Conservation (phyloP, 2,113 vertebrate genomes). For the Salvelinus namaycush region DNA sequence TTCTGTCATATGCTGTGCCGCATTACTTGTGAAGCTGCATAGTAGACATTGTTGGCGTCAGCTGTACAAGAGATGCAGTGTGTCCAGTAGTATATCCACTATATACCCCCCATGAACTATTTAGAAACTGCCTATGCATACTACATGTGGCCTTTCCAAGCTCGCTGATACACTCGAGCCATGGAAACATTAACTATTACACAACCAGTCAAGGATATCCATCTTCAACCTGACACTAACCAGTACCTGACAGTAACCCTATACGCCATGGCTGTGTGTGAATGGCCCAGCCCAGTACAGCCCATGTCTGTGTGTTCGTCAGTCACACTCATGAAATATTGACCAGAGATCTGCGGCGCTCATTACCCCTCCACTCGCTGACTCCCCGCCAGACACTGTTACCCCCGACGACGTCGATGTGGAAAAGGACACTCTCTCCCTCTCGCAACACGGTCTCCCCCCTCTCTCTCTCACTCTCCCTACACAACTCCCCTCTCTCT, state of each 20-base stretch:
- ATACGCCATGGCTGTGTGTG: constrained; percentile 10
- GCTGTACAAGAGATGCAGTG: background rate
- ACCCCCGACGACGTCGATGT: constrained; percentile 29
- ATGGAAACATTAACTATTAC: background rate
- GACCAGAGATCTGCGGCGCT: constrained; percentile 49
- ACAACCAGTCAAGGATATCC: no score
- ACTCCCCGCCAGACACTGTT: constrained; percentile 36
- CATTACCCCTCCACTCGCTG: constrained; percentile 38
- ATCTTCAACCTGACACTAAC: constrained; percentile 15
- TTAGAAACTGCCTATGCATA: background rate
- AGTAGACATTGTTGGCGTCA: background rate
- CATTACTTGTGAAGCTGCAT: background rate
- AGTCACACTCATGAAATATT: constrained; percentile 67
- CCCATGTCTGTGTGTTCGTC: constrained; percentile 38
- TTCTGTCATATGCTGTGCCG: background rate
- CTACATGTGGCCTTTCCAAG: background rate
- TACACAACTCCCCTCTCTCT: background rate
- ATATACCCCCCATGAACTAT: background rate
- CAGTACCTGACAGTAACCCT: constrained; percentile 47
- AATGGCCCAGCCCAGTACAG: constrained; percentile 14
- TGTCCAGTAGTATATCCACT: background rate
- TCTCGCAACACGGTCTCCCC: background rate
- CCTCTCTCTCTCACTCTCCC: background rate
- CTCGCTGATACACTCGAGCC: background rate
- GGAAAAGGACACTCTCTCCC: constrained; percentile 41